phyloP scores from a whole-genome alignment of 2,888 invertebrate species.

The Idaea dimidiata region DNA sequence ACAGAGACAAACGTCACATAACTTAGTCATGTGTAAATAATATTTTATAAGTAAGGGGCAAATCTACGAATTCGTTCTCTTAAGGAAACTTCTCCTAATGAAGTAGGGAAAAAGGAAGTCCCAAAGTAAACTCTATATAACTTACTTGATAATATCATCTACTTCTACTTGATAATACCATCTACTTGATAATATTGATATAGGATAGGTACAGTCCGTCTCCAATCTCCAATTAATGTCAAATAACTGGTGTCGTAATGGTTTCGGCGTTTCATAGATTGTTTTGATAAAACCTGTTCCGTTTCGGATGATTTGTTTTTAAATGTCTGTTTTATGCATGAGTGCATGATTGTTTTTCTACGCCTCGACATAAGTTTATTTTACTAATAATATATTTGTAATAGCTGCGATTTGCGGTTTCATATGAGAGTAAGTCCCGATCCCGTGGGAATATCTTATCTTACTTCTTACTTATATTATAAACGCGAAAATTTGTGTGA shows the following conservation, averaged over 20 bases:
- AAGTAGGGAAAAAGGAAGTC: no score
- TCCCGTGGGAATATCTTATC: no score
- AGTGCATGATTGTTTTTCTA: not conserved
- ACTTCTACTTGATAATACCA: not conserved
- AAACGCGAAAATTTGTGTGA: no score
- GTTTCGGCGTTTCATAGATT: not conserved
- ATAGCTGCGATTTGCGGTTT: no score
- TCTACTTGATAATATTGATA: not conserved
- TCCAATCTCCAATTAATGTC: not conserved
- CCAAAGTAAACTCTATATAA: no score
- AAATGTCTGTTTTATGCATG: not conserved
- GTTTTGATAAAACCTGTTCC: not conserved
- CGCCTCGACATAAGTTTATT: not conserved
- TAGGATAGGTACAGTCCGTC: not conserved
- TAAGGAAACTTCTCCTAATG: no score
- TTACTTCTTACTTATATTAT: no score
- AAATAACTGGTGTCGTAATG: not conserved
- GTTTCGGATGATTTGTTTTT: slow-evolving; percentile 1
- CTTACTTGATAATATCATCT: not conserved
- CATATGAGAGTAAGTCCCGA: no score
- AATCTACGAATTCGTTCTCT: no score
- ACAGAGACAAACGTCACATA: no score
- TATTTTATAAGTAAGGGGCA: no score
- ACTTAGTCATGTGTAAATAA: no score
- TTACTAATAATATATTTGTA: not conserved